phyloP scores from a whole-genome alignment of 2,113 vertebrate species.

The Theristicus caerulescens region DNA sequence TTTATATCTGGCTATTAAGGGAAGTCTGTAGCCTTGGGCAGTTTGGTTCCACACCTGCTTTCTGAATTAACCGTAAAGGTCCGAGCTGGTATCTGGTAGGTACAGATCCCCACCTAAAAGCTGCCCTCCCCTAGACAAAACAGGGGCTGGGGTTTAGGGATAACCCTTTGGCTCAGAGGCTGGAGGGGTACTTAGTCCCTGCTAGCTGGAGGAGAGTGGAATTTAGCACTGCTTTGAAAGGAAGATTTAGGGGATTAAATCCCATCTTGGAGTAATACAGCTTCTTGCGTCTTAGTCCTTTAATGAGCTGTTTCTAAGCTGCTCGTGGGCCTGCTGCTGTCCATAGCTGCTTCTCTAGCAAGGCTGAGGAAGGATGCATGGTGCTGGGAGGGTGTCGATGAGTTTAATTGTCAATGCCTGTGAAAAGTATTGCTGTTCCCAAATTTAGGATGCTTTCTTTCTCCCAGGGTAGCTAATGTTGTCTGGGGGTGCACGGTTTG shows the following conservation, averaged over 20 bases:
- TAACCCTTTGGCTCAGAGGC: background rate
- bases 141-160: background rate
- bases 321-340: background rate
- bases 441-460: background rate
- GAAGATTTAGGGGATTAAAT: background rate
- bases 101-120: background rate
- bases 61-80: background rate
- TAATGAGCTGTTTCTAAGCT: background rate
- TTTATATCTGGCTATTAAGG: background rate
- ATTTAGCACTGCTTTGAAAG: background rate
- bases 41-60: conserved; percentile 13
- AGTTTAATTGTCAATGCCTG: background rate
- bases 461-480: background rate
- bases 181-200: background rate
- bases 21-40: background rate
- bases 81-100: background rate
- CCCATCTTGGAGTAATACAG: background rate
- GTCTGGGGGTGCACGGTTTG: background rate
- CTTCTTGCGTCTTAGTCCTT: background rate
- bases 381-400: background rate
- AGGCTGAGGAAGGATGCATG: background rate
- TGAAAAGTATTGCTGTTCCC: background rate
- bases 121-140: background rate
- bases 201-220: background rate
- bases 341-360: rapidly evolving